phyloP scores from a whole-genome alignment of 2,797 vertebrate species.

The Hydrocynus forskahlii region DNA sequence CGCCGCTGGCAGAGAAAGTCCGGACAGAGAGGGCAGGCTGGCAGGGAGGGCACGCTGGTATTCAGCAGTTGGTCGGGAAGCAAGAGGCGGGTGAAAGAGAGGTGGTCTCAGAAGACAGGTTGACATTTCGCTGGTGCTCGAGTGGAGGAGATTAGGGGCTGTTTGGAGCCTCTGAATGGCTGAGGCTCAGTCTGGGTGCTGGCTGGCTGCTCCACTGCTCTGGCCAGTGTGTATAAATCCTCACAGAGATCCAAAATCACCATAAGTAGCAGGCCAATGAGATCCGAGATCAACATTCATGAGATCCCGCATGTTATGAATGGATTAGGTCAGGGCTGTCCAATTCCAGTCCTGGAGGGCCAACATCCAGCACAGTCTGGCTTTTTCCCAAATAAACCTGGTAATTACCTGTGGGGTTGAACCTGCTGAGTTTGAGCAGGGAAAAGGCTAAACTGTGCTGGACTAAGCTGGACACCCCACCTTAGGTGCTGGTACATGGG shows the following conservation, averaged over 20 bases:
- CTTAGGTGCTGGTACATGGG: neutral
- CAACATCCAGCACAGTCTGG: neutral
- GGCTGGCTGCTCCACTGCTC: constrained; percentile 17
- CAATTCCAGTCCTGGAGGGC: neutral
- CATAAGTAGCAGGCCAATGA: constrained; percentile 1
- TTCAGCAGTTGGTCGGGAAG: neutral
- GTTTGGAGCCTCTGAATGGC: constrained; percentile 32
- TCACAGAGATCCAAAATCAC: neutral
- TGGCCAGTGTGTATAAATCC: constrained; percentile 4
- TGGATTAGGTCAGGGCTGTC: neutral
- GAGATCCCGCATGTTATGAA: constrained; percentile 6
- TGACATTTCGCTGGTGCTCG: constrained; percentile 60
- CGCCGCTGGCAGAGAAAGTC: constrained; percentile 26
- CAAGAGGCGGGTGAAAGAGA: constrained; percentile 19
- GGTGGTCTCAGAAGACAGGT: constrained; percentile 46
- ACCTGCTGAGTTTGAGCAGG: neutral
- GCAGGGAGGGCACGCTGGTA: neutral
- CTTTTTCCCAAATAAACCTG: neutral
- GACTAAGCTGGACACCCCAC: neutral
- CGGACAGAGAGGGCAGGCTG: neutral
- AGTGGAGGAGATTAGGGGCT: constrained; percentile 50
- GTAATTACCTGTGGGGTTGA: neutral
- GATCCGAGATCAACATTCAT: neutral
- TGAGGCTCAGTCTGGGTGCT: constrained; percentile 10
- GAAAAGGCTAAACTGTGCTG: neutral